A percentile compares a stretch with the other conserved stretches of the same genome.
phyloP scores from a whole-genome alignment of 2,113 vertebrate species.

The Aptenodytes patagonicus region DNA sequence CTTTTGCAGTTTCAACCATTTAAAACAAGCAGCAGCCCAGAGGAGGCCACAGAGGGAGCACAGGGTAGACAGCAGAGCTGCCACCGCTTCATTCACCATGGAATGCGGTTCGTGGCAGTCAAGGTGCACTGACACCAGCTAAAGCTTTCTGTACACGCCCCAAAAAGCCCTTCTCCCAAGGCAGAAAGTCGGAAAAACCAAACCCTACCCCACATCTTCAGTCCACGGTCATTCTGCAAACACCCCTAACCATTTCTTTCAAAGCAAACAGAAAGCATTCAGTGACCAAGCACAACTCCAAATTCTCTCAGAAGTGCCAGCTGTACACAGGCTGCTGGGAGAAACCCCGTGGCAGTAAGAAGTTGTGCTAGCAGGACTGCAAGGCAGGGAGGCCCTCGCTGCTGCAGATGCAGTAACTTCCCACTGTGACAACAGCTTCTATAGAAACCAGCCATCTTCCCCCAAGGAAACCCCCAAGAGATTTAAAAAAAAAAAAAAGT shows the following conservation, averaged over 20 bases:
- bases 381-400: background rate
- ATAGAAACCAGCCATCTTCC: background rate
- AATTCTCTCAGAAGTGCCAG: background rate
- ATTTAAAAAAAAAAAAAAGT: background rate
- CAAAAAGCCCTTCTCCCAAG: background rate
- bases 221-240: background rate
- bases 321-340: background rate
- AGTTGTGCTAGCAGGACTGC: background rate
- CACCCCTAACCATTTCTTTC: background rate
- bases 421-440: background rate
- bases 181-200: background rate
- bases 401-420: background rate
- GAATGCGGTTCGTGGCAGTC: background rate
- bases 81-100: background rate
- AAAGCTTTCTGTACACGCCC: background rate
- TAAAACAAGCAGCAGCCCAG: background rate
- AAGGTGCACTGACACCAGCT: background rate
- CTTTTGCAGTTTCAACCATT: background rate
- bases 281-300: rapidly evolving
- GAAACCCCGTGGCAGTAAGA: background rate
- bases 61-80: background rate
- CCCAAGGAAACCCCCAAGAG: background rate
- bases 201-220: background rate
- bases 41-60: background rate
- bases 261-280: background rate